Base-by-base conservation (phyloP, 2,113 vertebrate genomes). In the Oryzias melastigma region DNA sequence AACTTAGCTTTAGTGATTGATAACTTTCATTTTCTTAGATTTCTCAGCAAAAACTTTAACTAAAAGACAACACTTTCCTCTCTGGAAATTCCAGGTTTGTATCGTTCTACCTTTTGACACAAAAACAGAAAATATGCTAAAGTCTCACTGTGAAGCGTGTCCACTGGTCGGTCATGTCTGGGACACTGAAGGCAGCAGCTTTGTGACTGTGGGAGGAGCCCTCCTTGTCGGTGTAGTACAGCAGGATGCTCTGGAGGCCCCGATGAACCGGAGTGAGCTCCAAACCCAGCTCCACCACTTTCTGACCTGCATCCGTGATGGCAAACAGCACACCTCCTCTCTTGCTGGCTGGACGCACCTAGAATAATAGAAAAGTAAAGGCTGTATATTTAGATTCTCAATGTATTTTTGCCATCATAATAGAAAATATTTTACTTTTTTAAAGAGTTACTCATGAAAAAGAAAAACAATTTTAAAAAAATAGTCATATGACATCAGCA, bases 141-240 rank as follows among this genome's bases (percentile, higher is more conserved):
- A 35, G 3, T 15, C 78, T 74, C 62, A 88, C 86, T 0, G 93
- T 93, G 76, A 98, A 96, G 13, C 85, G 92, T 24, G 90, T 95
- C 97, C 97, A 99, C 71, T 85, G 93, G 52, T 93, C 91, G 3
- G 96, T 96, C 94, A 98, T 95, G 51, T 95, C 91, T 0, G 92
- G 93, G 65, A 99, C 93, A 10, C 86, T 92, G 68, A 99, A 99
- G 1, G 92, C 86, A 1, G 94, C 95, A 1, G 93, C 94, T 73
- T 96, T 94, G 2, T 71, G 90, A 69, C 95, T 96, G 70, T 92
- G 82, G 0, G 85, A 75, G 16, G 93, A 90, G 22, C 71, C 17
- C 18, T 77, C 40, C 0, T 86, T 85, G 65, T 98, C 95, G 0
- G 94, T 98, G 88, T 99, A 98, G 82, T 96, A 98, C 41, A 97